Conservation (phyloP, 2,113 vertebrate species). For the Podocnemis expansa region DNA sequence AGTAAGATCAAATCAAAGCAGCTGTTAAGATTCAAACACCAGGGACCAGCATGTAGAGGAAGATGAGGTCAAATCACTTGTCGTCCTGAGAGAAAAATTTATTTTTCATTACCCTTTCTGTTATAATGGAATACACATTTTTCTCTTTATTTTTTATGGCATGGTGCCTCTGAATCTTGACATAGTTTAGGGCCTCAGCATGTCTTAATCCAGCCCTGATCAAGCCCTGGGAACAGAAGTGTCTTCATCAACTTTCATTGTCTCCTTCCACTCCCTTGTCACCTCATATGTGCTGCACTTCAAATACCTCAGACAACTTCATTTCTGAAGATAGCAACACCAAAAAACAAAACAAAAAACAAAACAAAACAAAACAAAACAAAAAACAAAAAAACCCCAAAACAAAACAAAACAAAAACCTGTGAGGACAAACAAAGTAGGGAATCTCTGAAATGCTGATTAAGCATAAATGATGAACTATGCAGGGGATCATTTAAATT, state of each 20-base stretch:
- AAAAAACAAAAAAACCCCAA: too few species aligned
- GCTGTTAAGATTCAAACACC: too few species aligned
- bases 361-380: slow-evolving; percentile 32
- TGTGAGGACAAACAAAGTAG: slow-evolving; percentile 25
- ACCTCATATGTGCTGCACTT: neutral
- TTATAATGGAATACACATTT: too few species aligned
- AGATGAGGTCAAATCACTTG: too few species aligned
- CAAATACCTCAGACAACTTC: slow-evolving; percentile 44
- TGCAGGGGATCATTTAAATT: slow-evolving; percentile 50
- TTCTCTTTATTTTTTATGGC: too few species aligned
- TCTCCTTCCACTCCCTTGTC: neutral
- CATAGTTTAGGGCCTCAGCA: too few species aligned
- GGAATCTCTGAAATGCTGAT: slow-evolving; percentile 27
- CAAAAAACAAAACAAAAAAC: slow-evolving; percentile 4
- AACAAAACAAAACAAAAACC: slow-evolving; percentile 3
- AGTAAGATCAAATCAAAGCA: too few species aligned
- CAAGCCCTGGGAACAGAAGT: neutral
- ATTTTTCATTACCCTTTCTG: too few species aligned
- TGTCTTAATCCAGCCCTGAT: too few species aligned
- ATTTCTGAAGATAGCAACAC: slow-evolving; percentile 1
- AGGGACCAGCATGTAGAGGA: too few species aligned
- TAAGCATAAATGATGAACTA: slow-evolving; percentile 52
- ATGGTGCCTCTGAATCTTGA: too few species aligned
- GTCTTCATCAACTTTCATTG: neutral
- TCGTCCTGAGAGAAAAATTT: too few species aligned